Evolutionary conservation across 2,888 invertebrate genomes (phyloP).

Genomic region (Labia minor): DNA sequence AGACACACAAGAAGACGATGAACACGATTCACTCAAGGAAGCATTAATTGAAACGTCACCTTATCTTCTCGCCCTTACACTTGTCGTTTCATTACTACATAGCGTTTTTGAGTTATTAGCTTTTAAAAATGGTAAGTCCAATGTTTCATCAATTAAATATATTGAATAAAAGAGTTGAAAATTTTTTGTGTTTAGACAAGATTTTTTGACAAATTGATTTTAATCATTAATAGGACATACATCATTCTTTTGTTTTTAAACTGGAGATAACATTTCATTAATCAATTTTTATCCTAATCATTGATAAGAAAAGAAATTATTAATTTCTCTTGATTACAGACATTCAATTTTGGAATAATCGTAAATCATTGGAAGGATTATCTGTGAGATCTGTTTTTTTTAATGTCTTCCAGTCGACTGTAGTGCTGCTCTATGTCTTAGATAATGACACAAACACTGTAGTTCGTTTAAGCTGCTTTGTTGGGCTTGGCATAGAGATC

Average conservation of each 20-base stretch:
- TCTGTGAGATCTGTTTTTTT: slow-evolving; percentile 98
- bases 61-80: slow-evolving; percentile 81
- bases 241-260: slow-evolving; percentile 2
- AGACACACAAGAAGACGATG: slow-evolving; percentile 69
- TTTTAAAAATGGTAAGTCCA: slow-evolving; percentile 86
- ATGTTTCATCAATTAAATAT: neutral
- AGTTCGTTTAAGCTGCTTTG: slow-evolving; percentile 85
- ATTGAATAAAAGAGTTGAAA: too few relatives aligned
- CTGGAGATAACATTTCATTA: too few relatives aligned
- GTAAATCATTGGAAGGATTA: slow-evolving; percentile 91
- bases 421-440: slow-evolving; percentile 90
- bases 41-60: slow-evolving; percentile 94
- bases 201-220: neutral
- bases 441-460: slow-evolving; percentile 98
- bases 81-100: slow-evolving; percentile 86
- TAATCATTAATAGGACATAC: neutral
- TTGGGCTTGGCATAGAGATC: slow-evolving; percentile 90
- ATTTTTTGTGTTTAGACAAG: slow-evolving; percentile 15
- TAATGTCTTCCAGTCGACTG: slow-evolving; percentile 91
- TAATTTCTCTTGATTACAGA: slow-evolving; percentile 44
- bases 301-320: too few relatives aligned
- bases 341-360: slow-evolving; percentile 99
- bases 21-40: slow-evolving; percentile 83
- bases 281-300: too few relatives aligned
- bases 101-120: slow-evolving; percentile 96